Conservation (phyloP, 2,797 vertebrate species). For the Sylvilagus floridanus region DNA sequence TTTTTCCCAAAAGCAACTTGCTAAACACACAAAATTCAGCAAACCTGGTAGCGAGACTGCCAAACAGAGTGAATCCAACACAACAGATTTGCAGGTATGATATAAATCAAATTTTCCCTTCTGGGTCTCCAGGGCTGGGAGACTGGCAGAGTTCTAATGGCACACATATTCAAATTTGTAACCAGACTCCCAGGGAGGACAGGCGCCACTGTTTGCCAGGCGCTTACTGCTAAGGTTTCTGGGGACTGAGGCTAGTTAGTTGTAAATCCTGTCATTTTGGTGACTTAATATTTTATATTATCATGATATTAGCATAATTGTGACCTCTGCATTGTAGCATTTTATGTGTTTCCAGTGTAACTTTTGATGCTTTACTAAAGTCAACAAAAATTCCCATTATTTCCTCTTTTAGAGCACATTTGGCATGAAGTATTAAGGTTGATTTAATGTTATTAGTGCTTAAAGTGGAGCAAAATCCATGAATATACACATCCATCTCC, state of each 20-base stretch:
- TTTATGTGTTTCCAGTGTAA: constrained; percentile 86
- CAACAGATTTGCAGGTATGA: constrained; percentile 75
- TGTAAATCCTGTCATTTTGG: constrained; percentile 89
- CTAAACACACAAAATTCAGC: constrained; percentile 75
- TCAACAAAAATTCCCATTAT: constrained; percentile 87
- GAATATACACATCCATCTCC: constrained; percentile 88
- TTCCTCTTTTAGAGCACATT: constrained; percentile 87
- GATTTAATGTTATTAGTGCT: constrained; percentile 89
- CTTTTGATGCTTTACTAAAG: constrained; percentile 85
- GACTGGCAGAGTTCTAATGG: constrained; percentile 85
- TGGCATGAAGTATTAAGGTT: constrained; percentile 88
- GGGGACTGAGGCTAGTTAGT: constrained; percentile 84
- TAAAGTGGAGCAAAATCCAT: constrained; percentile 87
- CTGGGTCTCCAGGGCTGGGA: constrained; percentile 81
- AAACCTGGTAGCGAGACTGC: constrained; percentile 45
- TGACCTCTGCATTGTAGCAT: constrained; percentile 87
- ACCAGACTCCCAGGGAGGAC: constrained; percentile 84
- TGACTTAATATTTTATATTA: constrained; percentile 89
- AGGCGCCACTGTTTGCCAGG: constrained; percentile 85
- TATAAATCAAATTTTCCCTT: constrained; percentile 86
- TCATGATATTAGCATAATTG: constrained; percentile 88
- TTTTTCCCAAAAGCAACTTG: constrained; percentile 66
- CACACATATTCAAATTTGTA: constrained; percentile 87
- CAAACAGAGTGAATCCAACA: constrained; percentile 52
- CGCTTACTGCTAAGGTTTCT: constrained; percentile 84